Percentiles rank a stretch among this genome's conserved stretches.
phyloP scores from a whole-genome alignment of 2,113 vertebrate genomes.

The Ranitomeya imitator region DNA sequence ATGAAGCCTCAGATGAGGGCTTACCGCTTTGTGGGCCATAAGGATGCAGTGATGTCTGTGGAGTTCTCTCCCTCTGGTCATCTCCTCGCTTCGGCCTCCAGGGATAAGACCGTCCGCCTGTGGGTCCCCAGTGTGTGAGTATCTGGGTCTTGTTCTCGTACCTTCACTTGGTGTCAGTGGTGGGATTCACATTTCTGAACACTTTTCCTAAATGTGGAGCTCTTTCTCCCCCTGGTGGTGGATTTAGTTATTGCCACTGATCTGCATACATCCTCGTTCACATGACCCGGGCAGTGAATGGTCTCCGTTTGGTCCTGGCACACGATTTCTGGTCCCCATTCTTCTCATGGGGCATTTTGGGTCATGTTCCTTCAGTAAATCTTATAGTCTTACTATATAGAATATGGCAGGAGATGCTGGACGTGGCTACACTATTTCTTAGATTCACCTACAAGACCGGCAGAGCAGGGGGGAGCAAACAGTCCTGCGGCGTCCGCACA shows the following conservation, averaged over 20 bases:
- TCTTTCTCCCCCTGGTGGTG: background rate
- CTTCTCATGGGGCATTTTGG: too few relatives aligned
- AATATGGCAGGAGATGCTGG: too few relatives aligned
- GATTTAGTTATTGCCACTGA: background rate
- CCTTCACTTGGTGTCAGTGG: background rate
- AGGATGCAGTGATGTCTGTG: constrained; percentile 85
- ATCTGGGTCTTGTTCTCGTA: background rate
- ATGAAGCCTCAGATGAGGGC: constrained; percentile 90
- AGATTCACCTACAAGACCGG: background rate
- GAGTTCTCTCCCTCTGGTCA: constrained; percentile 95
- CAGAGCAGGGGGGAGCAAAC: background rate
- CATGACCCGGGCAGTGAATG: too few relatives aligned
- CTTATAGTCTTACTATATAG: too few relatives aligned
- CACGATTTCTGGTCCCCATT: too few relatives aligned
- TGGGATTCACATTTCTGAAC: background rate
- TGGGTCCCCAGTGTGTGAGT: constrained; percentile 94
- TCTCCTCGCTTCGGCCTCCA: constrained; percentile 89
- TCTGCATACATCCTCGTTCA: too few relatives aligned
- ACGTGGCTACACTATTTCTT: too few relatives aligned
- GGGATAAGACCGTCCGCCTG: constrained; percentile 93
- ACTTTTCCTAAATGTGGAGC: background rate
- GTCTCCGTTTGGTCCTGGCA: too few relatives aligned
- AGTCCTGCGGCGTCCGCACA: background rate
- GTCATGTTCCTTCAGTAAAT: too few relatives aligned
- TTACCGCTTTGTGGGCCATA: constrained; percentile 91